Evolutionary conservation across 2,888 invertebrate species (phyloP), one percentile per base, ranked within the genome.

Genomic region (Nemotelus pantherinus): DNA sequence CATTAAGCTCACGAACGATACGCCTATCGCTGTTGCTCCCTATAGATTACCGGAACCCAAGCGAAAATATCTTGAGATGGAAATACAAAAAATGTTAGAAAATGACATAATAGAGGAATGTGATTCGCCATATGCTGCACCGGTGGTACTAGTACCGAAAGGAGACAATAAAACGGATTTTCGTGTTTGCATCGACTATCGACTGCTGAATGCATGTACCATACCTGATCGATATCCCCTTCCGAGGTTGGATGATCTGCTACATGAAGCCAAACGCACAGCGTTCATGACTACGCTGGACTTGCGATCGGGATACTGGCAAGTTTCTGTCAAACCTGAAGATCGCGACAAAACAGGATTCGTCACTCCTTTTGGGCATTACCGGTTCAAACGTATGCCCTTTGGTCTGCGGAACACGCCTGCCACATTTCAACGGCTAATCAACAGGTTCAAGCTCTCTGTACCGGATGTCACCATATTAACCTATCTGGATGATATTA

Each of bases 121-220:
- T 53, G 53, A 53, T 53, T 53, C 53, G 53, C 53, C 53, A 9
- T 53, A 53, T 53, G 53, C 53, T 53, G 53, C 53, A 53, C 53
- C 53, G 10, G 25, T 25, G 25, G 25, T 25, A 25, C 25, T 25
- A 25, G 25, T 25, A 1, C 25, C 25, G 25, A 25, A 53, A 10
- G 1, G 1, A 10, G 10, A 53, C 53, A 9, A 6, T 10, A 53
- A 53, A 53, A 53, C 53, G 7, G 10, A 53, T 10, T 53, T 53
- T 53, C 53, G 53, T 6, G 53, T 53, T 10, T 53, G 53, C 10
- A 53, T 53, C 10, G 1, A 53, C 53, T 53, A 53, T 53, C 53
- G 53, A 53, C 53, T 9, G 10, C 53, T 53, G 53, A 53, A 53
- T 10, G 53, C 53, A 9, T 10, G 53, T 9, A 53, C 53, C 10